A percentile compares a stretch with the other conserved stretches of the same genome.
Evolutionary conservation across 2,797 vertebrate genomes (phyloP).

Genomic region (Pantherophis alleghaniensis): DNA sequence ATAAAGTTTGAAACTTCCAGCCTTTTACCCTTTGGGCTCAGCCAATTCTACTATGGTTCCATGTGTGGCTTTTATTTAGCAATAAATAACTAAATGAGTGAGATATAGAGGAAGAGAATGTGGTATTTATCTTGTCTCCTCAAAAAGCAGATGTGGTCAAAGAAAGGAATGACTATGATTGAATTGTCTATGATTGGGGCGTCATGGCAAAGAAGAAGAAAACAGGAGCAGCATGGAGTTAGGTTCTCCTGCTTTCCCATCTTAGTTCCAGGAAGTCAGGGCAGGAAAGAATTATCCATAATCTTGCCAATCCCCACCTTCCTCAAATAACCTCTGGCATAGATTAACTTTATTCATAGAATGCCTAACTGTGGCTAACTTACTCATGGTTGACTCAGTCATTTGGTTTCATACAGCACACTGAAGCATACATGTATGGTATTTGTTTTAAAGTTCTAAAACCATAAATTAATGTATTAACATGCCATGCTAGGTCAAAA

Average conservation of each 20-base stretch:
- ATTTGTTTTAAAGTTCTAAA: background rate
- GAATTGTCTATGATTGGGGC: background rate
- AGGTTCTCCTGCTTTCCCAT: background rate
- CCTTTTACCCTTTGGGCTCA: background rate
- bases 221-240: background rate
- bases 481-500: background rate
- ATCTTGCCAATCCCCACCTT: background rate
- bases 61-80: background rate
- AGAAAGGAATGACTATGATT: background rate
- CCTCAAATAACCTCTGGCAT: background rate
- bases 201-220: background rate
- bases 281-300: background rate
- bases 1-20: background rate
- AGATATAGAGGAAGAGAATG: background rate
- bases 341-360: background rate
- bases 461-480: background rate
- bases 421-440: background rate
- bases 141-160: background rate
- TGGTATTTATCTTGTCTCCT: background rate
- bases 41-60: background rate
- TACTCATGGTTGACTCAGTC: background rate
- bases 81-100: background rate
- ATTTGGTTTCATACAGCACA: background rate
- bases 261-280: background rate
- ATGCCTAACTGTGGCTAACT: background rate